Base-by-base conservation (phyloP, 2,888 invertebrate species). In the Sphaeridia pumilis region DNA sequence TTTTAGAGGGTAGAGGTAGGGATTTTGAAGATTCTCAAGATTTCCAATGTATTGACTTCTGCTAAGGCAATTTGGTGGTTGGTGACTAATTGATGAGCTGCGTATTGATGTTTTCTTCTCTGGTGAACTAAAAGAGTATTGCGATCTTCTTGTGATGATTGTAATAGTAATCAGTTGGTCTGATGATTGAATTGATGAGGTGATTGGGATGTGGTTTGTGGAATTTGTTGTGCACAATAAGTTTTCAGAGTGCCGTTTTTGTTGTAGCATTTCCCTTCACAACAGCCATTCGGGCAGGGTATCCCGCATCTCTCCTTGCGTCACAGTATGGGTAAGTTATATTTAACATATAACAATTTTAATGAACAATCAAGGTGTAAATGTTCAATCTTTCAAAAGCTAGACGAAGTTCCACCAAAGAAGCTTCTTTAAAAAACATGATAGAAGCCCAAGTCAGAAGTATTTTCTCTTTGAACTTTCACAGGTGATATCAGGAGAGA, bases 281-380 rank as follows among this genome's bases (percentile, higher is more conserved):
- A n/a, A n/a, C n/a, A 49, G 83, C 84, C 59, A 81, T 87, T 58
- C 78, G 86, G 63, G 76, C 85, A 59, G 84, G 85, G 60, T 87
- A 86, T 70, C 86, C 82, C 51, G 75, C 71, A 46, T 79, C 87
- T 59, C 74, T 87, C 67, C 86, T 56, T 46, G 59, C 82, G 56
- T 78, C 85, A 63, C 87, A 84, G 70, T 87, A 86, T 70, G 87
- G 87, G 87, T 87, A 75, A 86, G 87, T 83, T 38, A 20, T 5
- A 58, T 58, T n/a, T 52, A 38, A 26, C 26, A 35, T 24, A 25
- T 50, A 35, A 35, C 17, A 21, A 49, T 26, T 49, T 28, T 12
- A 54, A 44, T 20, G 31, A 53, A 38, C 38, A 41, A 41, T 28
- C 14, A 41, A 31, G 7, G 14, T 31, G 31, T 10, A 31, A 31